A percentile compares a stretch with the other conserved stretches of the same genome.
Evolutionary conservation across 2,888 invertebrate species (phyloP).

Genomic region (Drosophila merina): DNA sequence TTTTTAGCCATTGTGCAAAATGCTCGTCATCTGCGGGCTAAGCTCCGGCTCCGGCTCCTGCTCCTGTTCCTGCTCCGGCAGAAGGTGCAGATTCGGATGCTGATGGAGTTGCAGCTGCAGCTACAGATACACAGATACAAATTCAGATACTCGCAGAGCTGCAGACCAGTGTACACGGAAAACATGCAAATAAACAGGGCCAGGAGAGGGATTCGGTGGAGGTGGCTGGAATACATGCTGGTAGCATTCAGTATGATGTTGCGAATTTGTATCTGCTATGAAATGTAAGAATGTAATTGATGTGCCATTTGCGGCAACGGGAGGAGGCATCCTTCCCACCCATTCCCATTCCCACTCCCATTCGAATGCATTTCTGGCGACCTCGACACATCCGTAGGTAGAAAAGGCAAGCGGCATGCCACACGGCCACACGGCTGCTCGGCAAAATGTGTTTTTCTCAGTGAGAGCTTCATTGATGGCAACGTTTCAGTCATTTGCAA

Average conservation of each 20-base stretch:
- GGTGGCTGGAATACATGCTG: slow-evolving; percentile 33
- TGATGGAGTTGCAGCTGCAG: background rate
- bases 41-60: slow-evolving; percentile 11
- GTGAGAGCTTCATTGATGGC: background rate
- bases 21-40: slow-evolving; percentile 72
- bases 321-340: slow-evolving; percentile 7
- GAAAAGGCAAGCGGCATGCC: too few relatives aligned
- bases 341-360: background rate
- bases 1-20: slow-evolving; percentile 66
- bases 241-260: slow-evolving; percentile 43
- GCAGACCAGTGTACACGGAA: background rate
- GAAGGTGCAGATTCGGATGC: slow-evolving; percentile 25
- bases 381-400: slow-evolving; percentile 12
- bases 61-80: background rate
- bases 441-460: background rate
- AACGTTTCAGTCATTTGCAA: slow-evolving; percentile 2
- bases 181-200: slow-evolving; percentile 35
- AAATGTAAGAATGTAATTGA: slow-evolving; percentile 66
- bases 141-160: slow-evolving; percentile 7
- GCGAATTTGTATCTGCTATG: slow-evolving; percentile 53
- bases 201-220: too few relatives aligned
- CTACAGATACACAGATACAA: background rate
- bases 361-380: slow-evolving; percentile 25
- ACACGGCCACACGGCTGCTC: background rate
- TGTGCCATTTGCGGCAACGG: slow-evolving; percentile 69